Base-by-base conservation (phyloP, 2,888 invertebrate genomes). In the Pardosa pseudoannulata region DNA sequence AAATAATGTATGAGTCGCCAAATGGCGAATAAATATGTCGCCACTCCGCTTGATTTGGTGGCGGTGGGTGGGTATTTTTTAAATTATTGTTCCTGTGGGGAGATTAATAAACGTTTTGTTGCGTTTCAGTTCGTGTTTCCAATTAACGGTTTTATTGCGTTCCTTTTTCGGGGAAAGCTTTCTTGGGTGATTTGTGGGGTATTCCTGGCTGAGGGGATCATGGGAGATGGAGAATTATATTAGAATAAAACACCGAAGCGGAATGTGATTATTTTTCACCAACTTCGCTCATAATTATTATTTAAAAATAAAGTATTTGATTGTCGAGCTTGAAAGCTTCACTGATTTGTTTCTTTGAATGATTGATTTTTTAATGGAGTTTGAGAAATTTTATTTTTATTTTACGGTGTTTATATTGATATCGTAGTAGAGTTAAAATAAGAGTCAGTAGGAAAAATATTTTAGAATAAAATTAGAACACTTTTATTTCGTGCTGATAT, bases 21-120 rank as follows among this genome's bases (percentile, higher is more conserved):
- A 85, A 85, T 85, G 83, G 83, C 83, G 78, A 78, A 85, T 85
- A 85, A 85, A 85, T 85, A 85, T 85, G 83, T 85, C 83, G 78
- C 83, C 78, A 46, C 64, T 62, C 65, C 50, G 72, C 50, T 29
- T 78, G 83, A 76, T 78, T 72, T 73, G 72, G 78, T 1, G 7
- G 56, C 23, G 68, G 83, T 13, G 73, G 50, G 56, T 39, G 67
- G 16, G 50, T 56, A 65, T 78, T 73, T 85, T 85, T 85, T 85
- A 85, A 85, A 73, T 85, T 85, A 85, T 78, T 85, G 78, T 78
- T 85, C 83, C 83, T 64, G 23, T 1, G 29, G 68, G 83, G 68
- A 72, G 78, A 85, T 85, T 85, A 85, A 85, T 85, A 85, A 85
- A 78, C 78, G 82, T 76, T 83, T 83, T 83, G 82, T 83, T 83